Base-by-base conservation (phyloP, 2,113 vertebrate genomes). In the Platichthys flesus region DNA sequence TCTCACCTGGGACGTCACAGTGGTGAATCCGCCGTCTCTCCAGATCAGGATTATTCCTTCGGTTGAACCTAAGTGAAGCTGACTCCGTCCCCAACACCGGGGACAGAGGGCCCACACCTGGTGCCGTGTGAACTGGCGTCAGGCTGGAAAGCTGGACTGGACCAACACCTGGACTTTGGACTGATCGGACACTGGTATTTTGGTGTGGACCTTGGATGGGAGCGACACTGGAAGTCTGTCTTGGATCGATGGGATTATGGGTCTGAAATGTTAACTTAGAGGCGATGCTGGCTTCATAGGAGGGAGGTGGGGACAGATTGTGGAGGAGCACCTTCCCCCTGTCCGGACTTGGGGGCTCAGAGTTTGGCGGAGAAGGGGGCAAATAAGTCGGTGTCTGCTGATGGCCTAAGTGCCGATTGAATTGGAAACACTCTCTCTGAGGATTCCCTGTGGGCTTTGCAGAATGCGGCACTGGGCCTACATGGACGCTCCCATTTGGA, bases 1-100 rank as follows among this genome's bases (percentile, higher is more conserved):
- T n/a, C 71, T 85, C 91, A 98, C 98, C 98, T 59, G 95, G 95
- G 49, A 98, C 96, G 72, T 97, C 95, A 88, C 98, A 99, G 95
- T 97, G 97, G 92, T 99, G 98, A 90, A 98, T 98, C 61, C 98
- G 93, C 51, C 98, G 93, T 78, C 97, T 98, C 90, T 99, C 98
- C 91, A 99, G 89, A 85, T 99, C 98, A 0, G 98, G 97, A 83
- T 99, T 98, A 89, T 95, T 98, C 88, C 97, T 96, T 49, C 97
- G 95, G 76, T 96, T 98, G 89, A 95, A 96, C 87, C 94, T 96
- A 73, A 91, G 89, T 9, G 95, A 89, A 81, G 95, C 92, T 0
- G 90, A 91, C 55, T 94, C 26, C 0, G 3, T 28, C 26, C 26
- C 93, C 71, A 91, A 91, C 78, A 94, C 94, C 16, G 95, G 95